Conservation (phyloP, 1,140 invertebrate species). For the Bombus ignitus region DNA sequence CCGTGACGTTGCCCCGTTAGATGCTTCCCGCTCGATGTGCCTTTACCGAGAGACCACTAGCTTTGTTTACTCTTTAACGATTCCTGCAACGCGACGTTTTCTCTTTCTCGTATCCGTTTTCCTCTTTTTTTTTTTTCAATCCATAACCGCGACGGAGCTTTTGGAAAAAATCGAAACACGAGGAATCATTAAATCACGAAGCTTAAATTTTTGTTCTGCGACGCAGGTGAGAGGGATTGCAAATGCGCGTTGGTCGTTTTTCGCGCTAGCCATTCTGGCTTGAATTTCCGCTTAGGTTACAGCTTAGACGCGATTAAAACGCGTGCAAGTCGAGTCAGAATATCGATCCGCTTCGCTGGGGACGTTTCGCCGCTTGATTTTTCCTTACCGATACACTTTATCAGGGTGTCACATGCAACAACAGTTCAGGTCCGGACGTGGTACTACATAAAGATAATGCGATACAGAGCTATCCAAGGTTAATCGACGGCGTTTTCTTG, state of each 20-base stretch:
- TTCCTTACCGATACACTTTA: conserved; percentile 1
- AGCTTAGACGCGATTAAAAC: neutral
- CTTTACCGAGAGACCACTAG: conserved; percentile 28
- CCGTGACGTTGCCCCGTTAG: conserved; percentile 70
- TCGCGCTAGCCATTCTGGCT: neutral
- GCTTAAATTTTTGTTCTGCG: neutral
- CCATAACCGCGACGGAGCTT: neutral
- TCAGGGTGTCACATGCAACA: no score
- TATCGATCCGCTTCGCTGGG: conserved; percentile 20
- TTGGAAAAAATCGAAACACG: no score
- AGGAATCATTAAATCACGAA: neutral
- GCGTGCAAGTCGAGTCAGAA: neutral
- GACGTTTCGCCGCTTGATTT: neutral
- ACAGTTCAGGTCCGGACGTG: neutral
- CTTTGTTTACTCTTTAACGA: conserved; percentile 21
- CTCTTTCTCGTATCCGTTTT: neutral
- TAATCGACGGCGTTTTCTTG: neutral
- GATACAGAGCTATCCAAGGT: neutral
- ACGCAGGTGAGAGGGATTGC: neutral
- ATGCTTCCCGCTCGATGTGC: conserved; percentile 34
- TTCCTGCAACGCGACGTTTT: neutral
- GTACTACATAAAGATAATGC: neutral
- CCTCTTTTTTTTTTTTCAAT: neutral
- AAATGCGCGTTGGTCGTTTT: neutral
- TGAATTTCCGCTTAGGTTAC: neutral